Percentiles rank a stretch among this genome's conserved stretches.
phyloP scores from a whole-genome alignment of 2,113 vertebrate species.

The Elephantulus edwardii region DNA sequence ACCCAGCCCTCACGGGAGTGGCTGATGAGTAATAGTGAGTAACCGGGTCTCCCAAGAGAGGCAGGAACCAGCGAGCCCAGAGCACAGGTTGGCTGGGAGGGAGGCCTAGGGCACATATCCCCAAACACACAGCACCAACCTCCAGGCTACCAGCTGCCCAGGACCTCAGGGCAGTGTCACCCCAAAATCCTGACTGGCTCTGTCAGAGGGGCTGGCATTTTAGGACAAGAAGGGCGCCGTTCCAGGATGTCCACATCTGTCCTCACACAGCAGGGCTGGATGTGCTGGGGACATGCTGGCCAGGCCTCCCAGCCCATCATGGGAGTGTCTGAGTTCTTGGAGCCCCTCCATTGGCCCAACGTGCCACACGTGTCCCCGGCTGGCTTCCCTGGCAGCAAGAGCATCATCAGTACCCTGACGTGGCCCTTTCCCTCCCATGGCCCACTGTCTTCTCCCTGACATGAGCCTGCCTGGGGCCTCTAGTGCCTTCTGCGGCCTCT shows the following conservation, averaged over 20 bases:
- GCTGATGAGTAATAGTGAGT: conserved; percentile 59
- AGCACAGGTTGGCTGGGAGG: accelerated
- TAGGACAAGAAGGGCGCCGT: background rate
- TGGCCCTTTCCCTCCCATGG: accelerated
- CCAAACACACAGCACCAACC: accelerated
- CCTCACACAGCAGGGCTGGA: background rate
- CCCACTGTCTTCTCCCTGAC: too few species aligned
- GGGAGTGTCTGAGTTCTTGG: background rate
- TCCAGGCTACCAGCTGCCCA: background rate
- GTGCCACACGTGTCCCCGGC: background rate
- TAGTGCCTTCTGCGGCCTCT: background rate
- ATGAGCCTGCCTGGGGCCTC: background rate
- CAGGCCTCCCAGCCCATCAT: background rate
- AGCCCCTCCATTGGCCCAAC: accelerated
- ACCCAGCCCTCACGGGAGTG: background rate
- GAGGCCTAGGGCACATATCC: background rate
- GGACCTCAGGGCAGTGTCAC: background rate
- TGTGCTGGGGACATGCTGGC: background rate
- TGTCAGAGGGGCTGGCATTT: background rate
- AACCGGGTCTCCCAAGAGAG: background rate
- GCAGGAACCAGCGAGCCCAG: background rate
- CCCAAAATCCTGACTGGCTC: background rate
- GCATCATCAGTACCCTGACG: too few species aligned
- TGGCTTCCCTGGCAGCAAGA: accelerated
- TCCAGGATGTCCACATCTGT: accelerated